A percentile compares a stretch with the other conserved stretches of the same genome.
These are phyloP conservation scores for Myanophis thanlyinensis DNA, from an alignment of 2,113 vertebrate species.

Conservation along the genomic window DNA sequence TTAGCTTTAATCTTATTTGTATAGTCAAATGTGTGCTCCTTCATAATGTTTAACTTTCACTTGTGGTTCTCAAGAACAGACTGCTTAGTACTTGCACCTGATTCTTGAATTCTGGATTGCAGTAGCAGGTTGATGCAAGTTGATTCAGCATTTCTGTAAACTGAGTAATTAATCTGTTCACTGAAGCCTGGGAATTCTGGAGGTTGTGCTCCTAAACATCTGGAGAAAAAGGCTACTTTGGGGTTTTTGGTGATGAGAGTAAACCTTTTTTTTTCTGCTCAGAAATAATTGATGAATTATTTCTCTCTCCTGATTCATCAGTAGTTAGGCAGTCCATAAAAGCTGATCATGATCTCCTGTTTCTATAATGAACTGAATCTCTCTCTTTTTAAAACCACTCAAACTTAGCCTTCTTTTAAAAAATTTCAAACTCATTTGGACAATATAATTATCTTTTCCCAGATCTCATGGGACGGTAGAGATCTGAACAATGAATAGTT, in stretches of 20 bases:
- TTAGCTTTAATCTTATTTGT: not conserved
- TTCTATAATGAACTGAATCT: not conserved
- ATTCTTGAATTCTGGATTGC: not conserved
- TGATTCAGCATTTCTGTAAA: not conserved
- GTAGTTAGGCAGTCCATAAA: not conserved
- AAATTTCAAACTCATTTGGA: not conserved
- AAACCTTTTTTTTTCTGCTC: not conserved
- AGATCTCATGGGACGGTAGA: not conserved
- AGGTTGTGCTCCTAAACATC: not conserved
- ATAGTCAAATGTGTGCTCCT: not conserved
- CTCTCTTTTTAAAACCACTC: not conserved
- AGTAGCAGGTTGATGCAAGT: not conserved
- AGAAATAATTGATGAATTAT: not conserved
- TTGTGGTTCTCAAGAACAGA: not conserved
- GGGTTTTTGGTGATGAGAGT: not conserved
- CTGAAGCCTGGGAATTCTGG: not conserved
- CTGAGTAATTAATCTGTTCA: not conserved
- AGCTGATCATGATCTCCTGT: not conserved
- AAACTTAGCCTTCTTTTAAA: not conserved
- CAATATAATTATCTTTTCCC: not conserved
- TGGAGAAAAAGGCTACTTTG: not conserved
- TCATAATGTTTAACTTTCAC: not conserved
- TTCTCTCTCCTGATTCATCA: not conserved
- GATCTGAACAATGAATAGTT: constrained; percentile 14
- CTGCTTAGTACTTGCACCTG: not conserved